Evolutionary conservation across 2,888 invertebrate genomes (phyloP), one percentile per base, ranked within the genome.

Genomic region (Xestia xanthographa): DNA sequence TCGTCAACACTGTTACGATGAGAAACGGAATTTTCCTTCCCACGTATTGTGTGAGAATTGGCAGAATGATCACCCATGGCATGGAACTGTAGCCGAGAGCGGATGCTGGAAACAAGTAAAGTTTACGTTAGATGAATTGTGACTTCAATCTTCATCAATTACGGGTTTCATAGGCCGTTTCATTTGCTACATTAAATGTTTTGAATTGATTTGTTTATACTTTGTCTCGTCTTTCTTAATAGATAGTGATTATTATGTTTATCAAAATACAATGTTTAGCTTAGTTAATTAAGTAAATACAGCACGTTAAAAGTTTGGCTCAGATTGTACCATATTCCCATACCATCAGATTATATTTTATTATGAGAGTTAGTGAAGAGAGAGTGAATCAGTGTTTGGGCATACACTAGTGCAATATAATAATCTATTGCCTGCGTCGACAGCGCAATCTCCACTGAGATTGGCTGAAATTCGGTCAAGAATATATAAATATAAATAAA

Each of bases 21-120:
- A 88, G 58, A 69, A 87, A 88, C 5, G 88, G 88, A 41, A 86
- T 86, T 75, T 88, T 91, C 56, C 90, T 84, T 73, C 91, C 91
- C 41, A 88, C 77, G 38, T 79, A 77, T 22, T 87, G 85, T n/a
- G 84, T 83, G 6, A 88, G 79, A 45, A 87, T 80, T 22, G 90
- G 87, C 63, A 88, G 73, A 66, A 88, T 83, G 38, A 88, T 91
- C 38, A 88, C 85, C 86, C 89, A 90, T 3, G 91, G 91, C 63
- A 87, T 68, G 5, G 88, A 89, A 34, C 83, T 80, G 69, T 88
- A 88, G 29, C 88, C 88, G 20, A 88, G 84, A n/a, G 82, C 83
- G 72, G 74, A 83, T 26, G 89, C 91, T 91, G 88, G 60, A 91
- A 91, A 70, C 29, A 65, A 82, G 80, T 26, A 77, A 67, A 66